A percentile compares a stretch with the other conserved stretches of the same genome.
phyloP scores from a whole-genome alignment of 53 echinoderm and acorn worm genomes.

The Antedon mediterranea region DNA sequence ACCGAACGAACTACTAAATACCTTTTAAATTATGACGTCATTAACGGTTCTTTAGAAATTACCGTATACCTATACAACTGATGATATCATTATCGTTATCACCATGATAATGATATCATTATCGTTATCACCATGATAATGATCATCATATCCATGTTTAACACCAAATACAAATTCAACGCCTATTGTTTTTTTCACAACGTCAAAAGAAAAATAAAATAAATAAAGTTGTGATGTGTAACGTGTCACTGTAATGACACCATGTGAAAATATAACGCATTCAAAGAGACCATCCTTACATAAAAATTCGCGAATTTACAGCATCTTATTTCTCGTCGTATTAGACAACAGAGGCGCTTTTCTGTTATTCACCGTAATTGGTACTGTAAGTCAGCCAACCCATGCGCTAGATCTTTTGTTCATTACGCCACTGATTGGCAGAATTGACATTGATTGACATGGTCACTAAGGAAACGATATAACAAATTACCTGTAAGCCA shows the following conservation, averaged over 20 bases:
- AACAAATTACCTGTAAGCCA: constrained; percentile 99
- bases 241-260: not conserved
- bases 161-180: too few species aligned
- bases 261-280: not conserved
- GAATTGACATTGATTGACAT: constrained; percentile 94
- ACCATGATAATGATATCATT: too few species aligned
- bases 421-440: constrained; percentile 83
- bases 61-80: too few species aligned
- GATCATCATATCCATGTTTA: too few species aligned
- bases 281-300: not conserved
- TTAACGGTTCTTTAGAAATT: too few species aligned
- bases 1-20: too few species aligned
- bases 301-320: not conserved
- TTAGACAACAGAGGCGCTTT: not conserved
- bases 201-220: not conserved
- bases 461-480: constrained; percentile 85
- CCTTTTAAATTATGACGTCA: too few species aligned
- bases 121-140: too few species aligned
- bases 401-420: constrained; percentile 96
- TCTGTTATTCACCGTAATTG: constrained; percentile 8
- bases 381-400: constrained; percentile 84
- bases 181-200: too few species aligned
- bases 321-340: not conserved
- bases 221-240: not conserved
- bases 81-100: too few species aligned